These are phyloP conservation scores for Heteropelma amictum DNA, from an alignment of 2,888 invertebrate species.

Conservation along the genomic window DNA sequence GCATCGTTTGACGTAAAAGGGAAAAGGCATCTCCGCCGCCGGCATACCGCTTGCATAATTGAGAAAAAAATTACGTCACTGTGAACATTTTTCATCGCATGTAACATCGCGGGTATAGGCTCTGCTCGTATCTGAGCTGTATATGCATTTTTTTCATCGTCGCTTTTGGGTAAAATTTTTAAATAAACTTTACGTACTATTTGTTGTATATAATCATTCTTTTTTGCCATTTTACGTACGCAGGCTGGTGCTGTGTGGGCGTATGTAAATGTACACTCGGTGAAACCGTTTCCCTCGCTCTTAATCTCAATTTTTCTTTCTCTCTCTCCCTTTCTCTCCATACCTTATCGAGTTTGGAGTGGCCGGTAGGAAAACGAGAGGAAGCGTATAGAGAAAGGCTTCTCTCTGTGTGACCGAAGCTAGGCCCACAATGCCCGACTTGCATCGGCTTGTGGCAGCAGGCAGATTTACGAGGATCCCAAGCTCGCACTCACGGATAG, in stretches of 20 bases:
- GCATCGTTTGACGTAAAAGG: slow-evolving; percentile 6
- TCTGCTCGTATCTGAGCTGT: too few species aligned
- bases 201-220: too few species aligned
- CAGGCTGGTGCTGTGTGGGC: too few species aligned
- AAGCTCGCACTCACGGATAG: slow-evolving; percentile 78
- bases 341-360: slow-evolving; percentile 71
- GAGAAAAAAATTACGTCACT: background rate
- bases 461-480: slow-evolving; percentile 80
- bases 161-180: background rate
- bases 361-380: slow-evolving; percentile 33
- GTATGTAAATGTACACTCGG: slow-evolving; percentile 2
- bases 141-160: too few species aligned
- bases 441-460: slow-evolving; percentile 67
- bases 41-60: background rate
- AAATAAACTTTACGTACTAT: too few species aligned
- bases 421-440: slow-evolving; percentile 53
- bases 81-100: too few species aligned
- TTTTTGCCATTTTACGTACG: too few species aligned
- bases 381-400: slow-evolving; percentile 42
- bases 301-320: too few species aligned
- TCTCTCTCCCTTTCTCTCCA: slow-evolving; percentile 53
- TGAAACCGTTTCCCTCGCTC: slow-evolving; percentile 20
- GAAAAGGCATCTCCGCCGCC: background rate
- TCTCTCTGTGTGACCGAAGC: slow-evolving; percentile 4
- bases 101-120: too few species aligned